Base-by-base conservation (phyloP, 2,797 vertebrate species). In the Sebastes paucispinis region DNA sequence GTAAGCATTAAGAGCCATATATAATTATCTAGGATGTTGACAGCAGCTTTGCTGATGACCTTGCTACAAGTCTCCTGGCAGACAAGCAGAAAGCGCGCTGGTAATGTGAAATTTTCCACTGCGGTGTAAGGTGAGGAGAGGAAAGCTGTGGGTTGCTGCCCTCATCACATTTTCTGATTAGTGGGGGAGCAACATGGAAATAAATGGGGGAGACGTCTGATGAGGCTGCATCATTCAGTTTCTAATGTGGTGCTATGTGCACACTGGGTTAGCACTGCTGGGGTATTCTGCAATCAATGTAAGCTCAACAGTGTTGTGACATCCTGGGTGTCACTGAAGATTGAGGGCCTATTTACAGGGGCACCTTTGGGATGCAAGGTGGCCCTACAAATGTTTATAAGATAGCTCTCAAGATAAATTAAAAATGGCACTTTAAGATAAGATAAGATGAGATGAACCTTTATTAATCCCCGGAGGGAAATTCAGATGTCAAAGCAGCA, bases 21-120 rank as follows among this genome's bases (percentile, higher is more conserved):
- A 93, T 90, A 94, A 95, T 95, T 94, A 94, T 93, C 88, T 79
- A 77, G 66, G 81, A 90, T 88, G 92, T 91, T 93, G 93, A 94
- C 93, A 92, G 91, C 82, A 80, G 85, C 89, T 84, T 87, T 65
- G 74, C 81, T 86, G 88, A 90, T 92, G 92, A 94, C 93, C 94
- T 94, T 94, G 92, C 81, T 43, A 80, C 75, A 68, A 87, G 86
- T 91, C 81, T 85, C 80, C 77, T 55, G 84, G 83, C 78, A 91
- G 82, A 94, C 89, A 72, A 75, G 84, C 79, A 83, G 77, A 91
- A 91, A 85, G 79, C 77, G 83, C 73, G 70, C 75, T 81, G 81
- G 78, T 88, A 80, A 87, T 87, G 77, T 86, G 74, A 91, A 84
- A 88, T 88, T 79, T 88, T 88, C 77, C 76, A 88, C 47, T 77